Conservation (phyloP, 1,140 invertebrate genomes). For the Drosophila kohkoa region DNA sequence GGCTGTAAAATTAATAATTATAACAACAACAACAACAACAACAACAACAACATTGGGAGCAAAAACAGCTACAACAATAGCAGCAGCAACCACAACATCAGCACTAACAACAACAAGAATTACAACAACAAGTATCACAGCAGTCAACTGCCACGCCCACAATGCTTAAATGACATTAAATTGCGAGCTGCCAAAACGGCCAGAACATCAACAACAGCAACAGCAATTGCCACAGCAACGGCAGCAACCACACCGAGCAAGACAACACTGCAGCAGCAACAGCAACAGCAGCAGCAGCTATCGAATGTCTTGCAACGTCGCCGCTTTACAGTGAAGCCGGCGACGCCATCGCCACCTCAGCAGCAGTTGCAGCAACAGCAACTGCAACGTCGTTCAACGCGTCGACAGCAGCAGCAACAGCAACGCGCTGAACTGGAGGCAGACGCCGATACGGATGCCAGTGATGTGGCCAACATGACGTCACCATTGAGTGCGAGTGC, state of each 20-base stretch:
- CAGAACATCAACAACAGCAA: slow-evolving; percentile 26
- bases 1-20: slow-evolving; percentile 10
- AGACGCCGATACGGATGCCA: slow-evolving; percentile 65
- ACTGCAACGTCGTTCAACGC: slow-evolving; percentile 27
- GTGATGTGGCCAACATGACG: slow-evolving; percentile 73
- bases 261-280: slow-evolving; percentile 8
- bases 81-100: slow-evolving; percentile 24
- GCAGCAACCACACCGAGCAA: background rate
- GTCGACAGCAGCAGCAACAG: slow-evolving; percentile 41
- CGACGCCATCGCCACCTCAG: slow-evolving; percentile 35
- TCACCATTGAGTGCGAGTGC: slow-evolving; percentile 69
- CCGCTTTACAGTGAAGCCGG: slow-evolving; percentile 49
- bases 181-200: slow-evolving; percentile 50
- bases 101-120: slow-evolving; percentile 16
- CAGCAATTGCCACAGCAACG: slow-evolving; percentile 17
- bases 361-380: slow-evolving; percentile 24
- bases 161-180: slow-evolving; percentile 61
- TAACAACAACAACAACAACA: slow-evolving; percentile 18
- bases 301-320: slow-evolving; percentile 39
- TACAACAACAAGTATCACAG: slow-evolving; percentile 22
- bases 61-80: slow-evolving; percentile 34
- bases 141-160: slow-evolving; percentile 45
- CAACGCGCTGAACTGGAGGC: slow-evolving; percentile 3
- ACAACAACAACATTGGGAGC: slow-evolving; percentile 13
- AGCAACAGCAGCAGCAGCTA: slow-evolving; percentile 23